These are phyloP conservation scores for Holacanthus passer DNA, from an alignment of 2,113 vertebrate genomes.

Conservation along the genomic window DNA sequence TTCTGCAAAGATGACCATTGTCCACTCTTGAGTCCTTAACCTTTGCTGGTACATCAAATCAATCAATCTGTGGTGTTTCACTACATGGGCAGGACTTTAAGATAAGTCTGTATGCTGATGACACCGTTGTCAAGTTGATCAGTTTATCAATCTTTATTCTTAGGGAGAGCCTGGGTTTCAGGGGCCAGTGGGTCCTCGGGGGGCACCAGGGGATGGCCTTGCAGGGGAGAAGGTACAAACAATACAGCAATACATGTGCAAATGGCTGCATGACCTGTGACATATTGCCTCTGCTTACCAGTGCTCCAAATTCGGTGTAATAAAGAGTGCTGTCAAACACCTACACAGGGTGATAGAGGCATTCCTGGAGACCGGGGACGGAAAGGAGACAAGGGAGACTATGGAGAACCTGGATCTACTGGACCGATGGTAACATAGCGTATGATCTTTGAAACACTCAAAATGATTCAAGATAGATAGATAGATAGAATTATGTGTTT, in stretches of 20 bases:
- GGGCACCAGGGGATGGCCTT: constrained; percentile 81
- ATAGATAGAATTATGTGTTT: background rate
- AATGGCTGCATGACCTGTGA: background rate
- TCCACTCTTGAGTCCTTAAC: background rate
- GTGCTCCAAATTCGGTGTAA: background rate
- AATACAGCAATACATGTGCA: background rate
- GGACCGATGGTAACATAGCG: constrained; percentile 83
- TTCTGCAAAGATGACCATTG: background rate
- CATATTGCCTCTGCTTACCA: background rate
- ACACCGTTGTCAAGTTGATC: background rate
- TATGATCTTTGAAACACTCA: background rate
- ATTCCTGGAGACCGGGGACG: constrained; percentile 83
- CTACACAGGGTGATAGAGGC: constrained; percentile 86
- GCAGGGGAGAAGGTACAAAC: constrained; percentile 87
- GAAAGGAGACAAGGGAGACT: constrained; percentile 89
- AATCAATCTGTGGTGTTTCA: background rate
- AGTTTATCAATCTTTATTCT: constrained; percentile 4
- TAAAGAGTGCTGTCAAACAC: background rate
- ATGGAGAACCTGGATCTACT: constrained; percentile 84
- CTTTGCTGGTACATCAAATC: background rate
- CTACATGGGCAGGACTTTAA: background rate
- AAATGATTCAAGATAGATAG: no score
- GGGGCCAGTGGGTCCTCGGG: constrained; percentile 86
- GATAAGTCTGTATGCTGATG: background rate
- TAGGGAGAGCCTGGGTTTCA: constrained; percentile 90